Evolutionary conservation across 2,888 invertebrate species (phyloP).

Genomic region (Megaustenia siamemsis): DNA sequence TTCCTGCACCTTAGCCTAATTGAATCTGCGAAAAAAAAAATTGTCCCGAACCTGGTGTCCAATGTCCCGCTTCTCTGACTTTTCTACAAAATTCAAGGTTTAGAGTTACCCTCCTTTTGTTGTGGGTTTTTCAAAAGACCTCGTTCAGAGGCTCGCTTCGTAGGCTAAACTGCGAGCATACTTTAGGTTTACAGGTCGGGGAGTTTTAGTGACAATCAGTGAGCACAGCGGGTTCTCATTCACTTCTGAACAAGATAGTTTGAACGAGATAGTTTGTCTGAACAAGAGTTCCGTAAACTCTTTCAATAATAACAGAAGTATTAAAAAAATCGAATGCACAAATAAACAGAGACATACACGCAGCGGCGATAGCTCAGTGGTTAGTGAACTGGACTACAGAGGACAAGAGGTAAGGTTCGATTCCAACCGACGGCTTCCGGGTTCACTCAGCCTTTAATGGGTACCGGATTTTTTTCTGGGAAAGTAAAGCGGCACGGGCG

Average conservation of each 20-base stretch:
- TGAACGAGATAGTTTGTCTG: no score
- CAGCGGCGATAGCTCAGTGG: no score
- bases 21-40: not conserved
- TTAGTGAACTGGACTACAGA: no score
- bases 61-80: not conserved
- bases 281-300: no score
- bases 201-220: slow-evolving; percentile 29
- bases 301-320: no score
- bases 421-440: no score
- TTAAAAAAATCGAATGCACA: no score
- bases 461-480: no score
- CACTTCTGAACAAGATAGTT: not conserved
- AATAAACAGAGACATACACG: no score
- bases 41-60: not conserved
- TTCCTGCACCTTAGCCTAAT: slow-evolving; percentile 14
- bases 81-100: not conserved
- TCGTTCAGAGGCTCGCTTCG: not conserved
- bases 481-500: no score
- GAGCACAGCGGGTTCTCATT: slow-evolving; percentile 23
- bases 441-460: no score
- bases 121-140: not conserved
- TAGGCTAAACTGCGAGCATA: not conserved
- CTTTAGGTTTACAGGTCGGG: not conserved
- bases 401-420: no score
- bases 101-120: slow-evolving; percentile 23